Conservation (phyloP, 2,797 vertebrate species). For the Poecilia picta region DNA sequence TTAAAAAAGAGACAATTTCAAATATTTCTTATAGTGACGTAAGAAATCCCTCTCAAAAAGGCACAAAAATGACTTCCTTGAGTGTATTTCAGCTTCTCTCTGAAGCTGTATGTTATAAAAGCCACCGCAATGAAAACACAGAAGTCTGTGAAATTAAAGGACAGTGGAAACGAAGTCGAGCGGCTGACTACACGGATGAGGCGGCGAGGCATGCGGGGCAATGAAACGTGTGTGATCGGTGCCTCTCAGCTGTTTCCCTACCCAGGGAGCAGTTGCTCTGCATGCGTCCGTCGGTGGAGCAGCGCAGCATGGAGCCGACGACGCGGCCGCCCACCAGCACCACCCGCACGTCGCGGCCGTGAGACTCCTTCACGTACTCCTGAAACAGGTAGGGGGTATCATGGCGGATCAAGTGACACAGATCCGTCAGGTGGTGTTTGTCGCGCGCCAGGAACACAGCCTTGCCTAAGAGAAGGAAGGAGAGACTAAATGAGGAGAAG, state of each 20-base stretch:
- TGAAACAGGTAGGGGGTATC: conserved; percentile 93
- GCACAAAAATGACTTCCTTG: neutral
- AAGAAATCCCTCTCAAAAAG: neutral
- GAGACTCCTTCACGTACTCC: conserved; percentile 92
- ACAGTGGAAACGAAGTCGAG: neutral
- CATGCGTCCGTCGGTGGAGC: conserved; percentile 93
- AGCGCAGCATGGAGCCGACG: conserved; percentile 91
- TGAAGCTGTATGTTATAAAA: neutral
- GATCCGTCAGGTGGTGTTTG: conserved; percentile 90
- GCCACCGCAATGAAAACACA: neutral
- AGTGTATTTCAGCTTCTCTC: neutral
- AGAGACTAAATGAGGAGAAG: conserved; percentile 2
- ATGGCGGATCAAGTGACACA: conserved; percentile 91
- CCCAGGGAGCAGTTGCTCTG: conserved; percentile 94
- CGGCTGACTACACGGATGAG: neutral
- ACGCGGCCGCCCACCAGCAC: conserved; percentile 90
- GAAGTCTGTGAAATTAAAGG: neutral
- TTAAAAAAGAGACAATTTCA: neutral
- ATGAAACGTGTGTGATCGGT: neutral
- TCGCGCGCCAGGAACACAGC: conserved; percentile 92
- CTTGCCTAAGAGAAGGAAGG: conserved; percentile 80
- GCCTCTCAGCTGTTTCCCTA: conserved; percentile 57
- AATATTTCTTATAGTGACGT: neutral
- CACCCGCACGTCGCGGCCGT: conserved; percentile 90
- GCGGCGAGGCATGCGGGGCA: neutral